Evolutionary conservation across 2,888 invertebrate genomes (phyloP), one percentile per base, ranked within the genome.

Genomic region (Drymonia ruficornis): DNA sequence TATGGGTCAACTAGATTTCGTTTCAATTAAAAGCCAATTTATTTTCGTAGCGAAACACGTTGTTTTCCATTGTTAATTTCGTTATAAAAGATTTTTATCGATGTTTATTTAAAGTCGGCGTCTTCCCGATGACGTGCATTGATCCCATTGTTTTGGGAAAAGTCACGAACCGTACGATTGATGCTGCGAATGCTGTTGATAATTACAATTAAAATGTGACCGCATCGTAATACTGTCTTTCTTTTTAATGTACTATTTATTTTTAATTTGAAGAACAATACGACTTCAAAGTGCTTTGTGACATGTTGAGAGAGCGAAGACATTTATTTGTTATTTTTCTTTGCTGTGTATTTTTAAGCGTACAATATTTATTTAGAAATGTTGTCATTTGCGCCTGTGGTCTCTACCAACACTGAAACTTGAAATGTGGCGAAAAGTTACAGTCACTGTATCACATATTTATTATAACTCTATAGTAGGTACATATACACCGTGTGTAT

Each of bases 61-160:
- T 59, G 54, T 69, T 69, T 69, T 65, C 68, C 46, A 70, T 75
- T 80, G 75, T 83, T 75, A 72, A 73, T 74, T 74, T 70, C 59
- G 65, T 71, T 72, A 66, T 66, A 68, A 62, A 65, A 55, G 70
- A 76, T 79, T 81, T 81, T 82, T 80, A 74, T 76, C 61, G 64
- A 63, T 83, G 77, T 86, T 84, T 84, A 81, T 85, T 81, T 80
- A 71, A 80, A 82, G 80, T 80, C 76, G 69, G 58, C 64, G 71
- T 85, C 82, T 84, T 75, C 72, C 67, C 66, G 80, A 71, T 72
- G 78, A 82, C 82, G 72, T 68, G 55, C 56, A 58, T 29, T 86
- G 81, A 92, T 82, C 86, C 90, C 67, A 76, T 81, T 91, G 91
- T 92, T 91, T 90, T 90, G 80, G 74, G 62, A 78, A 83, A 89